These are phyloP conservation scores for Drosophila infuscata DNA, from an alignment of 2,888 invertebrate species.

Conservation along the genomic window DNA sequence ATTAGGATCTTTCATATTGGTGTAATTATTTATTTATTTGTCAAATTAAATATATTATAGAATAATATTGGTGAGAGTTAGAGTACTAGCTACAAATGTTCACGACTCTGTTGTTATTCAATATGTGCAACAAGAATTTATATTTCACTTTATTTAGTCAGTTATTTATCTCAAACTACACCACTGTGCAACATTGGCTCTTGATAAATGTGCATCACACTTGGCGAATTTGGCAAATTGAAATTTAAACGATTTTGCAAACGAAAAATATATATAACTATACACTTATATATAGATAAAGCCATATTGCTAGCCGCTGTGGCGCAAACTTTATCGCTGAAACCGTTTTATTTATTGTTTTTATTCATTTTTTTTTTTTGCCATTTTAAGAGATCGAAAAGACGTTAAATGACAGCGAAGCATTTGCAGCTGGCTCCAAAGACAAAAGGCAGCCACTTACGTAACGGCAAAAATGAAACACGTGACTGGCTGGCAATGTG, in stretches of 20 bases:
- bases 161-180: neutral
- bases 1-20: neutral
- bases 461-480: constrained; percentile 70
- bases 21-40: too few relatives aligned
- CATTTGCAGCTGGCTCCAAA: constrained; percentile 34
- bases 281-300: constrained; percentile 24
- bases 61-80: neutral
- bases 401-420: constrained; percentile 47
- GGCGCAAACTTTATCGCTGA: constrained; percentile 37
- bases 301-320: constrained; percentile 35
- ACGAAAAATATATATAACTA: constrained; percentile 38
- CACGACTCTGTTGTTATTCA: neutral
- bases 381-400: constrained; percentile 22
- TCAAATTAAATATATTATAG: neutral
- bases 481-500: constrained; percentile 57
- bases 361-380: constrained; percentile 20
- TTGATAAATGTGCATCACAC: constrained; percentile 48
- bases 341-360: constrained; percentile 42
- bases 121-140: neutral
- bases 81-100: neutral
- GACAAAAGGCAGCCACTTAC: constrained; percentile 55
- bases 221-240: constrained; percentile 61
- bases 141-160: neutral
- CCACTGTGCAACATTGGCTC: constrained; percentile 38
- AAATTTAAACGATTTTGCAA: constrained; percentile 60